phyloP scores from a whole-genome alignment of 2,113 vertebrate genomes.

The Triplophysa tibetana region DNA sequence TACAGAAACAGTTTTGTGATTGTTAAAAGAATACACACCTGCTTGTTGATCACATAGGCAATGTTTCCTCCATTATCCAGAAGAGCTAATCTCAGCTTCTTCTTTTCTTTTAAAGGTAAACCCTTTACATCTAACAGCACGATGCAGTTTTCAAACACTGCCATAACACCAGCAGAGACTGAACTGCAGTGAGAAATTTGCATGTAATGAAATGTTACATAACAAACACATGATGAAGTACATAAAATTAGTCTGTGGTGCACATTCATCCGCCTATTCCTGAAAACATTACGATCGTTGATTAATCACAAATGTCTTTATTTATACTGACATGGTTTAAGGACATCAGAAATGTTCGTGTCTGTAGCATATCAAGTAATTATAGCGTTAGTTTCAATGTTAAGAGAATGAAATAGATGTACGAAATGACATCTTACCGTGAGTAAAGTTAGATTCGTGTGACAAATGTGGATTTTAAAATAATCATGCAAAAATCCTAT shows the following conservation, averaged over 20 bases:
- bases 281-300: neutral
- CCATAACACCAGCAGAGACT: neutral
- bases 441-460: neutral
- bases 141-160: constrained; percentile 30
- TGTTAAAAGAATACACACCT: constrained; percentile 62
- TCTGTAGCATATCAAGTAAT: no score
- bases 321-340: no score
- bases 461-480: neutral
- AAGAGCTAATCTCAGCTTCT: constrained; percentile 68
- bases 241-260: neutral
- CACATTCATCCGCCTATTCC: neutral
- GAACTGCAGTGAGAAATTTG: neutral
- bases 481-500: no score
- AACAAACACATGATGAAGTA: neutral
- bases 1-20: neutral
- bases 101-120: constrained; percentile 41
- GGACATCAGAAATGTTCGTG: no score
- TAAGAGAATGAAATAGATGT: neutral
- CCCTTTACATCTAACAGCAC: constrained; percentile 26
- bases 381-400: no score
- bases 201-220: neutral
- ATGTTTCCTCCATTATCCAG: constrained; percentile 75
- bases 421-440: neutral
- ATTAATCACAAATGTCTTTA: no score
- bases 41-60: constrained; percentile 73